Percentiles rank a stretch among this genome's conserved stretches.
phyloP scores from a whole-genome alignment of 2,888 invertebrate genomes.

The Drosophila paramelanica region DNA sequence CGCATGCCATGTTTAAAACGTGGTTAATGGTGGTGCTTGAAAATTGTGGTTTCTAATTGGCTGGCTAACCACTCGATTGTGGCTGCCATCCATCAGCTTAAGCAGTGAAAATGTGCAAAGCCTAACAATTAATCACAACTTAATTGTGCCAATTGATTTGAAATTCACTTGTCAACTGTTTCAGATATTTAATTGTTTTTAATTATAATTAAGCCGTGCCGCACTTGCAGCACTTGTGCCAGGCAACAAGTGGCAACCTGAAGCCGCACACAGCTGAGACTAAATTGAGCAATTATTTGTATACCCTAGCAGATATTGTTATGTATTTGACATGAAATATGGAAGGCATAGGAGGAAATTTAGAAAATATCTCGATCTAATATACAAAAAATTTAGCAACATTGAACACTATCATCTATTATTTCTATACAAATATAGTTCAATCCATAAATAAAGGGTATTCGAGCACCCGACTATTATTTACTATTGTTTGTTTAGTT shows the following conservation, averaged over 20 bases:
- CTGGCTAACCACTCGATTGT: slow-evolving; percentile 9
- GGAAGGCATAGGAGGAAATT: too few species aligned
- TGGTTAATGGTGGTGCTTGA: slow-evolving; percentile 13
- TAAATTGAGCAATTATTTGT: slow-evolving; percentile 57
- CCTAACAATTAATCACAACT: slow-evolving; percentile 33
- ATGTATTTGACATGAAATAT: background rate
- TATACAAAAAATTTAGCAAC: too few species aligned
- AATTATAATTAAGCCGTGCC: background rate
- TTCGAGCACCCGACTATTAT: background rate
- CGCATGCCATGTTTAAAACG: slow-evolving; percentile 41
- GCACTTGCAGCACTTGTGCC: background rate
- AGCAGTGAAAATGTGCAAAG: slow-evolving; percentile 61
- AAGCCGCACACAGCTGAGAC: background rate
- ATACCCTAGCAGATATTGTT: background rate
- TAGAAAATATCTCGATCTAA: too few species aligned
- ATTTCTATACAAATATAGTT: too few species aligned
- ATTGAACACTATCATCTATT: too few species aligned
- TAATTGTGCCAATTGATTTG: slow-evolving; percentile 15
- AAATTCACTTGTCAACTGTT: slow-evolving; percentile 29
- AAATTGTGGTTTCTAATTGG: slow-evolving; percentile 38
- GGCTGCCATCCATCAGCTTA: background rate
- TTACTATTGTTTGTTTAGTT: background rate
- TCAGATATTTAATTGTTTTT: slow-evolving; percentile 11
- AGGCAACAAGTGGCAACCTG: background rate
- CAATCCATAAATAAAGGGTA: background rate